These are phyloP conservation scores for Calliphora vomitoria DNA, from an alignment of 2,888 invertebrate species.

Conservation along the genomic window DNA sequence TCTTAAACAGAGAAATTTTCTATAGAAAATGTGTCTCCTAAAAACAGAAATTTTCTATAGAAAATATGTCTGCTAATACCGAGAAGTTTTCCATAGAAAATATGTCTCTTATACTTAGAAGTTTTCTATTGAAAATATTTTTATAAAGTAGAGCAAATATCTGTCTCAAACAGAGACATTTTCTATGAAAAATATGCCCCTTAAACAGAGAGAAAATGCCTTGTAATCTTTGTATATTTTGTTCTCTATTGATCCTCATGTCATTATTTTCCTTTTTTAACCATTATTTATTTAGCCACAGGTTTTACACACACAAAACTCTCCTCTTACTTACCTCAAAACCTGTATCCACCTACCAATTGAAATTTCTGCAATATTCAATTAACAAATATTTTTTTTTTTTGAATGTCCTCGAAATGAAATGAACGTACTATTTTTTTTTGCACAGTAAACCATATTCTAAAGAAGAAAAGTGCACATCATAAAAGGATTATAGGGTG, in stretches of 20 bases:
- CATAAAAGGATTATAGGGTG: slow-evolving; percentile 56
- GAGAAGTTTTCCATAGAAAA: background rate
- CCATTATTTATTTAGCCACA: background rate
- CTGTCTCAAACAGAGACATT: background rate
- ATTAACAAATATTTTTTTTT: slow-evolving; percentile 14
- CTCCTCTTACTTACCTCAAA: slow-evolving; percentile 8
- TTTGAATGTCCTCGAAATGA: slow-evolving; percentile 6
- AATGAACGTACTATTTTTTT: background rate
- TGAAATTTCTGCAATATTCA: background rate
- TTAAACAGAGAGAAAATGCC: no score
- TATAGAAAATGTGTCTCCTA: background rate
- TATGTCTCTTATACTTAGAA: background rate
- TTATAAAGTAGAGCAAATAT: background rate
- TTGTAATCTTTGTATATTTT: no score
- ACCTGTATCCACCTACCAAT: slow-evolving; percentile 25
- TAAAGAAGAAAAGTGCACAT: background rate
- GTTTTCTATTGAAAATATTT: background rate
- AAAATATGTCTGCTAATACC: background rate
- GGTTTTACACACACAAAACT: background rate
- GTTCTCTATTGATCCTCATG: background rate
- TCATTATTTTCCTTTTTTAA: background rate
- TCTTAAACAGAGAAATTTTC: background rate
- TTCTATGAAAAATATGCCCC: background rate
- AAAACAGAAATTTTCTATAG: background rate
- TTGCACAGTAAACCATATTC: background rate